These are phyloP conservation scores for Malthinus flaveolus DNA, from an alignment of 2,888 invertebrate genomes.

Conservation along the genomic window DNA sequence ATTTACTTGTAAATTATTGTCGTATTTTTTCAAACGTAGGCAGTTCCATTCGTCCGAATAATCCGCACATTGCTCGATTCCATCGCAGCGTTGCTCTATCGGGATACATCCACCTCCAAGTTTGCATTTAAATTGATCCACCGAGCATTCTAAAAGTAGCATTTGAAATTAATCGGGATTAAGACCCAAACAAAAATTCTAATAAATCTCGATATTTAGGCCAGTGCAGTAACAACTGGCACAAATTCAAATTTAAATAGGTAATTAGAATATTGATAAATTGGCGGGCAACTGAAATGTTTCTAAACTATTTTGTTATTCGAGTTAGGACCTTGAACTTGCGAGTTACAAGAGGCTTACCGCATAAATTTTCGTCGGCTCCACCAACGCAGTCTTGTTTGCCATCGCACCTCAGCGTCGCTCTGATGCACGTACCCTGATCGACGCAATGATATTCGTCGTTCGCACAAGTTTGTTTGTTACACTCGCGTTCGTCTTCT, in stretches of 20 bases:
- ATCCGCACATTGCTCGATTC: conserved; percentile 63
- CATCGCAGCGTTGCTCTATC: conserved; percentile 60
- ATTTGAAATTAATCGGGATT: too few relatives aligned
- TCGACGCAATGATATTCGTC: conserved; percentile 61
- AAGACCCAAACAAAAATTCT: neutral
- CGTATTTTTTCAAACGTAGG: conserved; percentile 34
- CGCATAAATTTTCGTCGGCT: conserved; percentile 63
- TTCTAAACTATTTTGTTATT: too few relatives aligned
- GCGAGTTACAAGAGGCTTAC: conserved; percentile 37
- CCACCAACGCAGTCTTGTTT: conserved; percentile 59
- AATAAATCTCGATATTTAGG: conserved; percentile 2
- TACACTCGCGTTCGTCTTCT: conserved; percentile 61
- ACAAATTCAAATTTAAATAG: conserved; percentile 3
- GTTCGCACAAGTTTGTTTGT: conserved; percentile 55
- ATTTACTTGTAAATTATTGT: neutral
- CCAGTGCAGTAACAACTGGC: conserved; percentile 1
- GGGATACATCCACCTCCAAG: conserved; percentile 65
- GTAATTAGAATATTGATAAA: neutral
- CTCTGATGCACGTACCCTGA: conserved; percentile 63
- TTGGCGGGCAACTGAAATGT: too few relatives aligned
- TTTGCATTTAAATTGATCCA: conserved; percentile 61
- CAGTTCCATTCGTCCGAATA: conserved; percentile 67
- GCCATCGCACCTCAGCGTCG: conserved; percentile 63
- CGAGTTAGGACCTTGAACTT: too few relatives aligned
- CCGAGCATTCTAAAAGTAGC: conserved; percentile 54